Evolutionary conservation across 2,113 vertebrate species (phyloP).

Genomic region (Sigmodon hispidus): DNA sequence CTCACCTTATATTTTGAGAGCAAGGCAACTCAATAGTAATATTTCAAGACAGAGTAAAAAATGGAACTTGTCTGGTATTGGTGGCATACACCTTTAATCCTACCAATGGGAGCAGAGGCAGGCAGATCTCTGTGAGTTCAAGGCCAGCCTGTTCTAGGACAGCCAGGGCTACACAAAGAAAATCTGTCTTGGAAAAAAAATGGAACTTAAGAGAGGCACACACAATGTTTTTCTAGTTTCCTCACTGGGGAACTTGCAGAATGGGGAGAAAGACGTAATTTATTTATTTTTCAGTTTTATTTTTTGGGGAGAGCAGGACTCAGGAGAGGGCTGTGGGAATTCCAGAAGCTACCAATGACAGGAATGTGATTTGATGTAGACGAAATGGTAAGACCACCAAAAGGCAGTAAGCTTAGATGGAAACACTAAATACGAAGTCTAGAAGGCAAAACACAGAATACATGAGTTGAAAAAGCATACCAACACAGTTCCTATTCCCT

Average conservation of each 20-base stretch:
- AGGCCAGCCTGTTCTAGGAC: neutral
- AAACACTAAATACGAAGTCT: neutral
- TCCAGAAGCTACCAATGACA: neutral
- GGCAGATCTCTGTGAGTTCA: neutral
- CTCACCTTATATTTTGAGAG: conserved; percentile 16
- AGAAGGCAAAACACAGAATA: neutral
- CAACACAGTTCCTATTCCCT: neutral
- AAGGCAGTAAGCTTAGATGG: neutral
- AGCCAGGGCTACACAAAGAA: neutral
- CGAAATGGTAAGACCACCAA: neutral
- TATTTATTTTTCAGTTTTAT: too few species aligned
- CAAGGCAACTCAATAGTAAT: conserved; percentile 25
- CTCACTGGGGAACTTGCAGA: neutral
- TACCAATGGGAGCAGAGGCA: neutral
- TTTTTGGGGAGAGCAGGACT: neutral
- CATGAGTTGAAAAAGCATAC: neutral
- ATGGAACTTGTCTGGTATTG: neutral
- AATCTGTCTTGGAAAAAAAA: neutral
- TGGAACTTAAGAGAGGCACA: neutral
- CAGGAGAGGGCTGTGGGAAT: neutral
- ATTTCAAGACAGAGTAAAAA: neutral
- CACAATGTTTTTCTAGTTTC: conserved; percentile 26
- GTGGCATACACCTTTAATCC: neutral
- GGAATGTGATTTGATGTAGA: neutral
- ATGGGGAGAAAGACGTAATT: neutral